These are phyloP conservation scores for Samia ricini DNA, from an alignment of 1,140 invertebrate genomes.

Conservation along the genomic window DNA sequence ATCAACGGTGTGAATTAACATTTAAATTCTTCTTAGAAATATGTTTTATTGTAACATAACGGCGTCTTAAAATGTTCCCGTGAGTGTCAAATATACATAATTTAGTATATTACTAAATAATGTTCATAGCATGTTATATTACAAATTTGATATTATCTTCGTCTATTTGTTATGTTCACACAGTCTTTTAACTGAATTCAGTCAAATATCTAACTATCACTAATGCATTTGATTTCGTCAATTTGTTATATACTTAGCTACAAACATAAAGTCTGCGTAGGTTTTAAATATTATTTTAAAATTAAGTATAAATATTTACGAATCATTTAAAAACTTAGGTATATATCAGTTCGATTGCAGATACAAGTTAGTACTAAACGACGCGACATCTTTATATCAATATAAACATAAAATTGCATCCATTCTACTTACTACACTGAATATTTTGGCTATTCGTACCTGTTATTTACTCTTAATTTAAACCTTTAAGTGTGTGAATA, in stretches of 20 bases:
- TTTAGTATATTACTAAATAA: conserved; percentile 76
- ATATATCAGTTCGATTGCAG: conserved; percentile 38
- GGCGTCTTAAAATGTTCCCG: conserved; percentile 30
- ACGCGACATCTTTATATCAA: conserved; percentile 1
- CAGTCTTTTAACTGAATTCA: conserved; percentile 32
- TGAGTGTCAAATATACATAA: conserved; percentile 60
- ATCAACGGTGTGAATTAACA: conserved; percentile 6
- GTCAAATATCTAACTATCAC: conserved; percentile 40
- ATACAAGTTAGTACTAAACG: conserved; percentile 16
- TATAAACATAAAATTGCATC: conserved; percentile 5
- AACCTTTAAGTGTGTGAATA: background rate
- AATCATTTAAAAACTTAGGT: conserved; percentile 22
- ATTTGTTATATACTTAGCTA: conserved; percentile 54
- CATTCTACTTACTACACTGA: conserved; percentile 6
- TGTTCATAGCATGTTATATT: conserved; percentile 59
- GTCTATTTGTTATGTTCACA: conserved; percentile 38
- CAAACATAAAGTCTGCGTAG: conserved; percentile 64
- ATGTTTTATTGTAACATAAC: background rate
- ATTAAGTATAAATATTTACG: conserved; percentile 57
- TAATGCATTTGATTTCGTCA: conserved; percentile 56
- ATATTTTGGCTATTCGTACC: conserved; percentile 3
- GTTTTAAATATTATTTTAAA: conserved; percentile 54
- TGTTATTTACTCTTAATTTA: background rate
- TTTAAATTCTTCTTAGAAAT: background rate
- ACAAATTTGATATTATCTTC: conserved; percentile 46